Evolutionary conservation across 2,113 vertebrate genomes (phyloP).

Genomic region (Barbus barbus): DNA sequence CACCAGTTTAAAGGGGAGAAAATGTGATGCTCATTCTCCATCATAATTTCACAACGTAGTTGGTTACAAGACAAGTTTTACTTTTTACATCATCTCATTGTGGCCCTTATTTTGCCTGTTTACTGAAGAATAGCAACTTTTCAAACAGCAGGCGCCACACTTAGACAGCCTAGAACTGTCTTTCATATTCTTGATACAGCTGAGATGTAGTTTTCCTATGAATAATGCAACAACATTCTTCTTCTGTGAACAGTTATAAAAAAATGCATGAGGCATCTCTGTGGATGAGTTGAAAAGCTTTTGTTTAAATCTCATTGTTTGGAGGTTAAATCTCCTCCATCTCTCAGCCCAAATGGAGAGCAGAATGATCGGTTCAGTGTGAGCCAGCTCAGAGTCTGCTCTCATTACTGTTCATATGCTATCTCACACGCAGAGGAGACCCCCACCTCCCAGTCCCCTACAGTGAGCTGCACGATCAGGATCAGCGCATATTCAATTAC

Average conservation of each 20-base stretch:
- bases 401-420: conserved; percentile 32
- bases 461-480: conserved; percentile 23
- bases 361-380: background rate
- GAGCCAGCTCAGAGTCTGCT: conserved; percentile 10
- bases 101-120: background rate
- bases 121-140: conserved; percentile 22
- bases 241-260: conserved; percentile 31
- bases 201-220: conserved; percentile 29
- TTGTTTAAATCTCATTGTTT: conserved; percentile 48
- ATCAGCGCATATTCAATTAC: conserved; percentile 30
- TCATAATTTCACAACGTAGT: background rate
- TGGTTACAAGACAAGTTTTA: background rate
- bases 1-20: too few species aligned
- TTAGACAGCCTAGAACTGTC: background rate
- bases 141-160: background rate
- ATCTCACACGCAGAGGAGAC: conserved; percentile 6
- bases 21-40: background rate
- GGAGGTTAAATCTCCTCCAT: conserved; percentile 42
- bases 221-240: conserved; percentile 51
- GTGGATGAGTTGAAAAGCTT: conserved; percentile 37
- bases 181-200: too few species aligned
- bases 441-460: conserved; percentile 7
- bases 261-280: conserved; percentile 41
- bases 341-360: conserved; percentile 16
- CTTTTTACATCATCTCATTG: background rate